phyloP scores from a whole-genome alignment of 2,113 vertebrate genomes.

The Caranx melampygus region DNA sequence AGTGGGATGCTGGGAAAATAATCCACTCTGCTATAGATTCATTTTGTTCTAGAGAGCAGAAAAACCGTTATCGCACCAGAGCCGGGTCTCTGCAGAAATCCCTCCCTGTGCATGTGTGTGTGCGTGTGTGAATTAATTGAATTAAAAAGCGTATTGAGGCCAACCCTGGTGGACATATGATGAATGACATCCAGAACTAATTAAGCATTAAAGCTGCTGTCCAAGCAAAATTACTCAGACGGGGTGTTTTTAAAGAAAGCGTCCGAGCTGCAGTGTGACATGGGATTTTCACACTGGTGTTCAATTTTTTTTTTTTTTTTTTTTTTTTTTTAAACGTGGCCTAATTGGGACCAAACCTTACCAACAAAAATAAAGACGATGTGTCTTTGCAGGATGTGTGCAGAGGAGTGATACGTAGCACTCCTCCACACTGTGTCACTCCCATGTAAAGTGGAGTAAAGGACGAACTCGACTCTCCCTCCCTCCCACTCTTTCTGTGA shows the following conservation, averaged over 20 bases:
- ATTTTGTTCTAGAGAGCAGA: neutral
- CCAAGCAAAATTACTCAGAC: conserved; percentile 30
- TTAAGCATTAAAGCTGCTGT: conserved; percentile 53
- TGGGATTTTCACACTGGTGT: conserved; percentile 36
- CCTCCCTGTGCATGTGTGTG: neutral
- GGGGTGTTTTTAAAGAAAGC: conserved; percentile 33
- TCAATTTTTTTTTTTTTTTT: conserved; percentile 19
- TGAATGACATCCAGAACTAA: conserved; percentile 55
- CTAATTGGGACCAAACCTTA: conserved; percentile 38
- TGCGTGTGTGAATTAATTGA: conserved; percentile 46
- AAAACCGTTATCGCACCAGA: conserved; percentile 17
- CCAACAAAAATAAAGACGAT: neutral
- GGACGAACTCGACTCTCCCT: conserved; percentile 4
- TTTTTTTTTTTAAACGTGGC: neutral
- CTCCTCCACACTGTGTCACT: neutral
- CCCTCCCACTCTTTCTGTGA: neutral
- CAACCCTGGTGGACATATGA: conserved; percentile 34
- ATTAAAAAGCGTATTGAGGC: conserved; percentile 52
- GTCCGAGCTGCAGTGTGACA: conserved; percentile 30
- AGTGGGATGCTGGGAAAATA: neutral
- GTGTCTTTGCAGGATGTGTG: no score
- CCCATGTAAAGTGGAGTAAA: neutral
- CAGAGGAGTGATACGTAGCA: no score
- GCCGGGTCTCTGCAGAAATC: conserved; percentile 23
- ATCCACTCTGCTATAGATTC: neutral